A percentile compares a stretch with the other conserved stretches of the same genome.
Evolutionary conservation across 2,113 vertebrate species (phyloP).

Genomic region (Toxotes jaculatrix): DNA sequence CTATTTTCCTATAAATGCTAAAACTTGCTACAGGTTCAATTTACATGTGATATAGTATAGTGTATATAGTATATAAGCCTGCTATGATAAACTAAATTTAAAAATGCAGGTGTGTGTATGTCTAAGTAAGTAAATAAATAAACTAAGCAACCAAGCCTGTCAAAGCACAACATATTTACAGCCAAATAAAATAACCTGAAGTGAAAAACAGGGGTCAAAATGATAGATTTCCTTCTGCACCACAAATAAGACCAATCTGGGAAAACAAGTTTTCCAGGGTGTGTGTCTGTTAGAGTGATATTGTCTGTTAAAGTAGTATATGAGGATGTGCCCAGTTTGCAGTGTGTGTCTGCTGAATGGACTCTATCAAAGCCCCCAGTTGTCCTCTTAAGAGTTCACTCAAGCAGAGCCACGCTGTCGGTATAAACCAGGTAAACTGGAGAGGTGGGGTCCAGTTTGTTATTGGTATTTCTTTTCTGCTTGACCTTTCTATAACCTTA

Average conservation of each 20-base stretch:
- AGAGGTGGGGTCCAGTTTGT: constrained; percentile 44
- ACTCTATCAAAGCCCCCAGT: constrained; percentile 60
- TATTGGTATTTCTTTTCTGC: constrained; percentile 63
- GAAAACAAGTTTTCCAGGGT: constrained; percentile 52
- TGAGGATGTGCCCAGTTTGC: constrained; percentile 47
- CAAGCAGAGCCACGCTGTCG: constrained; percentile 53
- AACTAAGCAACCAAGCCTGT: not conserved
- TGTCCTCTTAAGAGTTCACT: constrained; percentile 56
- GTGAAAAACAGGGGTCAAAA: constrained; percentile 51
- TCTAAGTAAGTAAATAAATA: not conserved
- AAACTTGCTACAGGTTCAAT: not conserved
- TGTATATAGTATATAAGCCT: not conserved
- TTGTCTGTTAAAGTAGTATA: constrained; percentile 55
- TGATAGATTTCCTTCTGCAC: constrained; percentile 64
- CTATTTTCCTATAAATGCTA: not conserved
- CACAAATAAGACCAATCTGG: constrained; percentile 61
- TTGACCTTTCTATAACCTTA: constrained; percentile 66
- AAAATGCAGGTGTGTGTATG: not conserved
- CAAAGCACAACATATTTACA: constrained; percentile 50
- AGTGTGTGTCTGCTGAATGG: constrained; percentile 45
- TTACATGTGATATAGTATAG: not conserved
- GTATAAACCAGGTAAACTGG: constrained; percentile 45
- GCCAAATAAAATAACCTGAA: constrained; percentile 51
- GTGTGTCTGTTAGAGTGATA: constrained; percentile 65
- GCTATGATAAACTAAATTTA: not conserved